Percentiles rank a stretch among this genome's conserved stretches.
Conservation (phyloP, 2,113 vertebrate species). For the Barbus barbus region DNA sequence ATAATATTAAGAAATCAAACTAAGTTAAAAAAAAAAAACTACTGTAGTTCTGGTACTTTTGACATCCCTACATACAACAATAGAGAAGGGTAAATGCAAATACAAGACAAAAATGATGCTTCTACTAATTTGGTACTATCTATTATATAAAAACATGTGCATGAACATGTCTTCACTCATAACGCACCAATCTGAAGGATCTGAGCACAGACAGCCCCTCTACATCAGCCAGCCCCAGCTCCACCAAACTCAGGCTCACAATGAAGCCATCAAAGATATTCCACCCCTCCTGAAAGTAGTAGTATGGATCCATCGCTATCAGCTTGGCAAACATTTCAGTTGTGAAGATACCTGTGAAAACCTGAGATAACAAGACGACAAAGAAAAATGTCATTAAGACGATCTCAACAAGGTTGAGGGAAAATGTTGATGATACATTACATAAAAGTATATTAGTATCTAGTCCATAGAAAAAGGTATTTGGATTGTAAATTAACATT, state of each 20-base stretch:
- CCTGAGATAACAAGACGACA: slow-evolving; percentile 69
- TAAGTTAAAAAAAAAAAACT: background rate
- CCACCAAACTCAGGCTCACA: slow-evolving; percentile 96
- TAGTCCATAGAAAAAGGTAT: background rate
- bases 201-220: slow-evolving; percentile 96
- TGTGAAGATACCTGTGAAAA: slow-evolving; percentile 98
- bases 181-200: slow-evolving; percentile 95
- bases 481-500: background rate
- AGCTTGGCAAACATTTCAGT: slow-evolving; percentile 98
- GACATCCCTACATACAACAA: background rate
- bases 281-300: slow-evolving; percentile 99
- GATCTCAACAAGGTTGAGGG: background rate
- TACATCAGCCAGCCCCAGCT: slow-evolving; percentile 89
- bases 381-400: background rate
- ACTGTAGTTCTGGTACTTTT: background rate
- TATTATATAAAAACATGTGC: slow-evolving; percentile 12
- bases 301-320: slow-evolving; percentile 98
- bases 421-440: background rate
- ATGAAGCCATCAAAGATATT: slow-evolving; percentile 99
- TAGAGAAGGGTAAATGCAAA: background rate
- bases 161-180: background rate
- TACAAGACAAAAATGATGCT: background rate
- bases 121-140: background rate
- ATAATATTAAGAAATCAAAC: background rate
- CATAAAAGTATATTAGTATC: background rate